Evolutionary conservation across 2,797 vertebrate species (phyloP).

Genomic region (Lepidocolaptes lacrymiger): DNA sequence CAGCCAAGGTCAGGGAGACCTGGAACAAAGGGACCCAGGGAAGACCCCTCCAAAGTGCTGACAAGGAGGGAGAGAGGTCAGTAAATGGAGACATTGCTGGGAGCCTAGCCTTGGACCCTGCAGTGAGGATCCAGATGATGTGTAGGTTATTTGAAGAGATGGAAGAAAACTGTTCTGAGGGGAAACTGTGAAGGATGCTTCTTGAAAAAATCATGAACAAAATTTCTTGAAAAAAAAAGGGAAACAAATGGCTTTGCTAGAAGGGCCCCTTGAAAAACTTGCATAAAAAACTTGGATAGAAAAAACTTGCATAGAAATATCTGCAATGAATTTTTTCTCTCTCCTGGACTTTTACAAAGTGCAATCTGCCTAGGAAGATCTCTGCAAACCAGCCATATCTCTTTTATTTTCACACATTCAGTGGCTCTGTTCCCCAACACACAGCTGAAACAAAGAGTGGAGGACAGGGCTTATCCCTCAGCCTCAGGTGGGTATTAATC

Average conservation of each 20-base stretch:
- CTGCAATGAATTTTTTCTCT: background rate
- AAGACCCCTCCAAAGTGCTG: slow-evolving; percentile 27
- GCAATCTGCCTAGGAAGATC: background rate
- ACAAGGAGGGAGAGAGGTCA: background rate
- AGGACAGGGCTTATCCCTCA: background rate
- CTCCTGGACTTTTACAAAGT: background rate
- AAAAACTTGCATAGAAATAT: background rate
- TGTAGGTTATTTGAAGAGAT: background rate
- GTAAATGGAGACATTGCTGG: background rate
- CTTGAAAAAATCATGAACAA: background rate
- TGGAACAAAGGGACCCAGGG: background rate
- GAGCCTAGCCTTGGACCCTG: background rate
- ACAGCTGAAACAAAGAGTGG: background rate
- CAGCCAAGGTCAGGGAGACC: slow-evolving; percentile 42
- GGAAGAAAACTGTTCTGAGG: background rate
- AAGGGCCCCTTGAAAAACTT: background rate
- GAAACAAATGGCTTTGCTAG: background rate
- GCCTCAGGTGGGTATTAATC: slow-evolving; percentile 25
- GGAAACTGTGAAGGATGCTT: background rate
- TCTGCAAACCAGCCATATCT: background rate
- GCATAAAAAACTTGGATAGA: background rate
- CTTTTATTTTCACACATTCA: background rate
- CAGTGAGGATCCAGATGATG: background rate
- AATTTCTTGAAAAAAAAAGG: background rate
- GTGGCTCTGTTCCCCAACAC: background rate